phyloP scores from a whole-genome alignment of 2,113 vertebrate species.

The Bubo blakistoni region DNA sequence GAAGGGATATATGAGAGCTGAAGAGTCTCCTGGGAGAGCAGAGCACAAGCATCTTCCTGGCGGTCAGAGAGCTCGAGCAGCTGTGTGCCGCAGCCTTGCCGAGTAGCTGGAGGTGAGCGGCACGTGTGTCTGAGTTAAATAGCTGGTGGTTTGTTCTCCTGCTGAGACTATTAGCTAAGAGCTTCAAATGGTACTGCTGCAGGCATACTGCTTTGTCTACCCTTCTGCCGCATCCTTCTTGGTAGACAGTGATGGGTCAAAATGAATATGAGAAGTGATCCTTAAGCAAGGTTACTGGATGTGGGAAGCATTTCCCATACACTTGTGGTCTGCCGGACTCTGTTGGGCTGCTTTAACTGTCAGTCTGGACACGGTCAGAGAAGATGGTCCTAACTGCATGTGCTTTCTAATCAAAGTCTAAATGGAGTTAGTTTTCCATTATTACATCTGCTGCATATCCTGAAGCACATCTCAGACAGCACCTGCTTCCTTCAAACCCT shows the following conservation, averaged over 20 bases:
- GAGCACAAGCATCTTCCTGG: background rate
- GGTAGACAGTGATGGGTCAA: background rate
- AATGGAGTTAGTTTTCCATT: background rate
- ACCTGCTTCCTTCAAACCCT: background rate
- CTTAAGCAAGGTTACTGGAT: background rate
- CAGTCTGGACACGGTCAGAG: background rate
- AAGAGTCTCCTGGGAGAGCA: background rate
- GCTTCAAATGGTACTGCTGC: background rate
- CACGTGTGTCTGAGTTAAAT: fast-evolving
- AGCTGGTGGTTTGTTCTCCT: background rate
- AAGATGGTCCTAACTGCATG: background rate
- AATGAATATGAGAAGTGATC: background rate
- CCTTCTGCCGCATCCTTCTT: background rate
- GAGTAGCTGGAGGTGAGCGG: background rate
- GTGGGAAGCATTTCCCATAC: background rate
- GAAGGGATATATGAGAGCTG: background rate
- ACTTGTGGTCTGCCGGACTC: background rate
- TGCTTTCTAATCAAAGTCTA: background rate
- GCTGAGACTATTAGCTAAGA: background rate
- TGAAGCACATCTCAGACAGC: background rate
- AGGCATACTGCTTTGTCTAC: background rate
- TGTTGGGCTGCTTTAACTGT: background rate
- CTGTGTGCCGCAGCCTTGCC: background rate
- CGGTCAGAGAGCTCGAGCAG: background rate
- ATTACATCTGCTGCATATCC: background rate